Conservation (phyloP, 2,113 vertebrate genomes). For the Strix aluco region DNA sequence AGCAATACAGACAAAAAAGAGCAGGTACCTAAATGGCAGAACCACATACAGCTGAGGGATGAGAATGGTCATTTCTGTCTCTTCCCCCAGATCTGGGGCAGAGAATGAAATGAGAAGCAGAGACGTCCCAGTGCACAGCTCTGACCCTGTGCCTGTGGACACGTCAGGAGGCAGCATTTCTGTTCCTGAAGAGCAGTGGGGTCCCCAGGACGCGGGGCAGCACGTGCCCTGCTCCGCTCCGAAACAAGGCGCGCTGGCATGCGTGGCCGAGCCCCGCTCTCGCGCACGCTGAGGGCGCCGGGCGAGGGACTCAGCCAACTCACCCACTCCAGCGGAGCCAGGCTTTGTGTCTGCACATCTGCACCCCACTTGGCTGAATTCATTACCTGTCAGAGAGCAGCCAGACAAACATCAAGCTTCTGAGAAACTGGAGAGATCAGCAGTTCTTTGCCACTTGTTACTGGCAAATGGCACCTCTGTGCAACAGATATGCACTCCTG, state of each 20-base stretch:
- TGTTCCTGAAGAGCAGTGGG: neutral
- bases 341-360: neutral
- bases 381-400: neutral
- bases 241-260: no score
- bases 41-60: neutral
- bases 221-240: neutral
- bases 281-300: fast-evolving
- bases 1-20: neutral
- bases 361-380: neutral
- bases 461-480: neutral
- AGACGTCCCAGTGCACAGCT: neutral
- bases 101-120: fast-evolving
- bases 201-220: neutral
- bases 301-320: neutral
- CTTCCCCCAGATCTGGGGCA: neutral
- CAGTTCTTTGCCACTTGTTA: neutral
- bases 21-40: neutral
- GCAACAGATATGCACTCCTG: neutral
- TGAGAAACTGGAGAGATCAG: neutral
- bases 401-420: neutral
- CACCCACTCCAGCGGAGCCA: fast-evolving
- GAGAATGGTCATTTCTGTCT: neutral
- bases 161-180: neutral
- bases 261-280: neutral
- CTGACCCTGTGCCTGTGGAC: fast-evolving